Evolutionary conservation across 2,888 invertebrate species (phyloP).

Genomic region (Norana najaformis): DNA sequence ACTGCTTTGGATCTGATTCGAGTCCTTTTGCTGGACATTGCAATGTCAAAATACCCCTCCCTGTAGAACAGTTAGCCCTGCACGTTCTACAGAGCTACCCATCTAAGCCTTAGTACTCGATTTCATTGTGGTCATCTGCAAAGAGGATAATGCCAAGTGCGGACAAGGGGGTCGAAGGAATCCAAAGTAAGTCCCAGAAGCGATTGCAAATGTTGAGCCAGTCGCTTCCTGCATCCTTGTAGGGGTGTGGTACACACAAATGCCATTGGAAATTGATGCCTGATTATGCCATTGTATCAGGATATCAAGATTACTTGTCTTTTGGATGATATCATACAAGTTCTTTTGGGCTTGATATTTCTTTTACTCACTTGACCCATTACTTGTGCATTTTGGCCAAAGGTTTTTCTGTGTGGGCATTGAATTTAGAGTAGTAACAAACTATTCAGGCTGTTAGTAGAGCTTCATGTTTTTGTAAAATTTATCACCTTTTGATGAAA

Average conservation of each 20-base stretch:
- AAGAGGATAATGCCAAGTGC: too few species aligned
- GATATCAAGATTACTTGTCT: background rate
- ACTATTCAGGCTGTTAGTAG: background rate
- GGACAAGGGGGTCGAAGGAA: too few species aligned
- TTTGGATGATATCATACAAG: background rate
- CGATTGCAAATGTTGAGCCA: background rate
- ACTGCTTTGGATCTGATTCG: too few species aligned
- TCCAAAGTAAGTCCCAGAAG: too few species aligned
- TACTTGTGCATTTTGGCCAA: background rate
- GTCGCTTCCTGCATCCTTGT: too few species aligned
- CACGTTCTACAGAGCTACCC: too few species aligned
- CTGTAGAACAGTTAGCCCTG: too few species aligned
- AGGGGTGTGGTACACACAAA: too few species aligned
- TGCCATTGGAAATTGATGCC: background rate
- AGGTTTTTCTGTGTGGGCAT: background rate
- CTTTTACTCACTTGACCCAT: background rate
- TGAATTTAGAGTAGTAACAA: constrained; percentile 13
- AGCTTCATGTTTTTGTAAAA: background rate
- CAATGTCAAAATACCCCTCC: too few species aligned
- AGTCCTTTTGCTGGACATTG: too few species aligned
- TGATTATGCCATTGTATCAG: background rate
- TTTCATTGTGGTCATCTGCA: too few species aligned
- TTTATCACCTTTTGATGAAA: background rate
- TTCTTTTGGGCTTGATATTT: background rate
- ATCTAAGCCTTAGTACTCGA: too few species aligned